Evolutionary conservation across 2,888 invertebrate genomes (phyloP).

Genomic region (Acrobasis repandana): DNA sequence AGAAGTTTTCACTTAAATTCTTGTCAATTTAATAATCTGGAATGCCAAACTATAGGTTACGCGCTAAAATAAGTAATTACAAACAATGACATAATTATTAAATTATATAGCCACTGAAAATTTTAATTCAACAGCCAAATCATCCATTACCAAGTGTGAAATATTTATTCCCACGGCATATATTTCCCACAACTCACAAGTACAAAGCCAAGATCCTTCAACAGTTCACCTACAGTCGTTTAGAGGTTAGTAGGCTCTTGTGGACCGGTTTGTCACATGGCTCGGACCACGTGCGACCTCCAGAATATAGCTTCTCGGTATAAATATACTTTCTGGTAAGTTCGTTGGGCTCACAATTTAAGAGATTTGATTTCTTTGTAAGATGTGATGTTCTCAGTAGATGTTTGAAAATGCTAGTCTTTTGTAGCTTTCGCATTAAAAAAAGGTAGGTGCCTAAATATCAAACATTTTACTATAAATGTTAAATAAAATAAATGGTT

Average conservation of each 20-base stretch:
- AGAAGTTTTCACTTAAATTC: too few species aligned
- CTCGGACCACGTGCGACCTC: constrained; percentile 76
- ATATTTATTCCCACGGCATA: constrained; percentile 27
- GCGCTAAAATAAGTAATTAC: too few species aligned
- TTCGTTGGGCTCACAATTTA: not conserved
- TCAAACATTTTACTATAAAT: too few species aligned
- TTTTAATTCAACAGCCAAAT: not conserved
- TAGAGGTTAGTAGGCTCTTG: constrained; percentile 79
- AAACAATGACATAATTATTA: too few species aligned
- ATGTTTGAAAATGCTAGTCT: not conserved
- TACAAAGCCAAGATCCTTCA: constrained; percentile 61
- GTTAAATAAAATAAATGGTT: too few species aligned
- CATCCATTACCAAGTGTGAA: not conserved
- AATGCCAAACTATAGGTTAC: too few species aligned
- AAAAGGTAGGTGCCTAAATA: too few species aligned
- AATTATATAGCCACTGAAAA: too few species aligned
- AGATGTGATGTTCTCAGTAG: not conserved
- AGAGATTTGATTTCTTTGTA: not conserved
- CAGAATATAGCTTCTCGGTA: constrained; percentile 49
- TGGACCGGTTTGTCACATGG: constrained; percentile 81
- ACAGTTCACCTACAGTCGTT: constrained; percentile 67
- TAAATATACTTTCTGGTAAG: constrained; percentile 31
- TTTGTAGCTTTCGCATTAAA: too few species aligned
- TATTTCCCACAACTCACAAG: constrained; percentile 44
- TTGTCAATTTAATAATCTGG: too few species aligned